Evolutionary conservation across 2,113 vertebrate genomes (phyloP).

Genomic region (Tragelaphus strepsiceros): DNA sequence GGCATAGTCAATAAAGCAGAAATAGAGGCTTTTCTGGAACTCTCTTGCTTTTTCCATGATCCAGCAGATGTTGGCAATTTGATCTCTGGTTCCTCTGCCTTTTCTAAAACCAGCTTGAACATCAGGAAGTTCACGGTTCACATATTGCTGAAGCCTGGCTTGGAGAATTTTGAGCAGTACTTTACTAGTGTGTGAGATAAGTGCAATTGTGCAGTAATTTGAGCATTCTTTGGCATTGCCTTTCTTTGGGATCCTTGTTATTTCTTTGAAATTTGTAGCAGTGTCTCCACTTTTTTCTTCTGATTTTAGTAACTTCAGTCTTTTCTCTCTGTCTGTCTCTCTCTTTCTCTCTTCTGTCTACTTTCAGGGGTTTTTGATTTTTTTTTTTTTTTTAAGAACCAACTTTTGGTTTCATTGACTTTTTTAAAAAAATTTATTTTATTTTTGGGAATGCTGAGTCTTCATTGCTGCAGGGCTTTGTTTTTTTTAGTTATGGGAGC

Average conservation of each 20-base stretch:
- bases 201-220: no score
- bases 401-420: background rate
- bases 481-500: background rate
- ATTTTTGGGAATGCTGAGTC: background rate
- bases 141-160: no score
- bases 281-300: background rate
- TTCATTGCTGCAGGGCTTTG: background rate
- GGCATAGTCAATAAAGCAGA: no score
- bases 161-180: no score
- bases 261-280: background rate
- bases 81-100: no score
- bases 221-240: no score
- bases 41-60: no score
- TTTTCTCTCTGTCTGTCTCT: background rate
- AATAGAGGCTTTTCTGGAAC: no score
- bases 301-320: background rate
- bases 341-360: background rate
- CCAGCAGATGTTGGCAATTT: no score
- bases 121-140: no score
- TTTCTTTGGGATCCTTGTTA: background rate
- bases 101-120: no score
- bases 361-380: background rate
- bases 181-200: no score
- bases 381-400: background rate
- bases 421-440: background rate